Base-by-base conservation (phyloP, 2,888 invertebrate genomes). In the Holacanthella duospinosa region DNA sequence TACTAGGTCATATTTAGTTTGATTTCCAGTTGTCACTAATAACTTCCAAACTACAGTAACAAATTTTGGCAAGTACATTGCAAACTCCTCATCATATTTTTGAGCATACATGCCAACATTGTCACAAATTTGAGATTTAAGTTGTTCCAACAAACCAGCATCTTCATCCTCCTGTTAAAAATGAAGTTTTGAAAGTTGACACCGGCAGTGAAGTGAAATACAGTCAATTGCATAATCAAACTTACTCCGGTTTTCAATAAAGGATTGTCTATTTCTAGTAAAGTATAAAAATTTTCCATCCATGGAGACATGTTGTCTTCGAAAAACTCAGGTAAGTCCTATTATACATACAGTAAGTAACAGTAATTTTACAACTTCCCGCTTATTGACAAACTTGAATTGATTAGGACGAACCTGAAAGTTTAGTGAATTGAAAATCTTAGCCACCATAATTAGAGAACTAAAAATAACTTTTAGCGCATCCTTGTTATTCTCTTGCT, bases 81-180 rank as follows among this genome's bases (percentile, higher is more conserved):
- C 84, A 77, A 99, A 97, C 76, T 99, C 99, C 77, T 99, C 97
- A 75, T 95, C 94, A 75, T 99, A 99, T 76, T 96, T 95, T 74
- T 93, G 89, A 0, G 97, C 95, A 78, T 96, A 99, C 62, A 99
- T 80, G 0, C 88, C 85, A 16, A 95, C 86, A 76, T 95, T 95
- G 77, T 96, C 94, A 78, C 97, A 99, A 43, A 99, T 88, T 80
- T 96, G 95, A 0, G 94, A 90, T 70, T 93, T 89, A 0, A 96
- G 80, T 74, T 92, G 88, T 76, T 96, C 95, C 75, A 95, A 79
- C 1, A 93, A 81, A 0, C 94, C 93, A 0, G 93, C 86, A 73
- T 89, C 90, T 66, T 93, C 91, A 57, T 89, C 87, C 67, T 86
- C 86, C 84, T 90, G 73, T 24, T 68, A 61, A 60, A 43, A 28